Percentiles rank a stretch among this genome's conserved stretches.
phyloP scores from a whole-genome alignment of 2,113 vertebrate genomes.

The Epinephelus moara region DNA sequence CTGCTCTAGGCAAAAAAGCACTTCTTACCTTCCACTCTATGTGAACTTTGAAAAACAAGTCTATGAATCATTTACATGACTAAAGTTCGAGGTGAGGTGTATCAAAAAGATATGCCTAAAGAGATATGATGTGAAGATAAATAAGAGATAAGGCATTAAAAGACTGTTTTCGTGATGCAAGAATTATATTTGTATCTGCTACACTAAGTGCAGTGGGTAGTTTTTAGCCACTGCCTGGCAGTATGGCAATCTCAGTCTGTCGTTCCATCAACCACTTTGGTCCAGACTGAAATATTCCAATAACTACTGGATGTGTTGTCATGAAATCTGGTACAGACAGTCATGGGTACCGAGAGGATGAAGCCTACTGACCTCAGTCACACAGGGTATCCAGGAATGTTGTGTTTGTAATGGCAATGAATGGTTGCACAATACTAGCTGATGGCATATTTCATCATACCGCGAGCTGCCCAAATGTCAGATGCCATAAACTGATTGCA shows the following conservation, averaged over 20 bases:
- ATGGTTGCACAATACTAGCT: not conserved
- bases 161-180: not conserved
- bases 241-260: not conserved
- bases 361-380: not conserved
- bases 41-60: not conserved
- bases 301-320: not conserved
- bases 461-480: not conserved
- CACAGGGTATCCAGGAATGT: not conserved
- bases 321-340: not conserved
- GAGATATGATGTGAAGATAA: not conserved
- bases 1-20: not conserved
- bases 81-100: not conserved
- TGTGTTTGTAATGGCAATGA: not conserved
- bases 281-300: not conserved
- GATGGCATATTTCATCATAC: not conserved
- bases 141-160: not conserved
- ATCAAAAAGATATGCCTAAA: not conserved
- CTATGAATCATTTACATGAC: conserved; percentile 1
- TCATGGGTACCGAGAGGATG: not conserved
- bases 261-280: not conserved
- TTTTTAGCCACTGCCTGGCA: too few species aligned
- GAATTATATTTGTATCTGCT: not conserved
- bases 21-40: not conserved
- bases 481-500: not conserved
- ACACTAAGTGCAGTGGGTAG: not conserved